Conservation (phyloP, 2,113 vertebrate genomes). For the Eubucco bourcierii region DNA sequence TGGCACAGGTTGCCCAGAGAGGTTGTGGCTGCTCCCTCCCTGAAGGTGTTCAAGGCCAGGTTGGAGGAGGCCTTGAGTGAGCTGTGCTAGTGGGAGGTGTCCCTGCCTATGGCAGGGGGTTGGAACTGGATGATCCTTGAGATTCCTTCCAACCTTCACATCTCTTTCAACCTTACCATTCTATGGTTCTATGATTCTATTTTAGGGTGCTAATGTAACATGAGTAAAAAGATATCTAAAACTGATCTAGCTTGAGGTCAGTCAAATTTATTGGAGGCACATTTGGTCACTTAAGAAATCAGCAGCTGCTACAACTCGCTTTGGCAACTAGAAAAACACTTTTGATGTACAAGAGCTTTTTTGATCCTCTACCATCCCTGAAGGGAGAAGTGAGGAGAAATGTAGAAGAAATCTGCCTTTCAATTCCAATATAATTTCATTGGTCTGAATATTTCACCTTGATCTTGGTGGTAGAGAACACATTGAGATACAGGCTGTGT, state of each 20-base stretch:
- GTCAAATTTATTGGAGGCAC: not conserved
- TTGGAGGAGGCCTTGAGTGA: too few species aligned
- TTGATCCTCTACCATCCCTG: not conserved
- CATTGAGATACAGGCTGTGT: not conserved
- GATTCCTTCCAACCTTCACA: too few species aligned
- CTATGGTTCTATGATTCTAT: too few species aligned
- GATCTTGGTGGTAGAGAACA: not conserved
- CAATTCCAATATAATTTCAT: not conserved
- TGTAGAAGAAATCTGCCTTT: not conserved
- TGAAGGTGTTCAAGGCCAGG: too few species aligned
- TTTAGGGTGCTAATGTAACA: not conserved
- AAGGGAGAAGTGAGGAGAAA: not conserved
- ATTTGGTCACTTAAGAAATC: not conserved
- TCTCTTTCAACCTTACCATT: too few species aligned
- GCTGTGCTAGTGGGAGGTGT: too few species aligned
- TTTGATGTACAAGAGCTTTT: not conserved
- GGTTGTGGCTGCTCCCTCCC: too few species aligned
- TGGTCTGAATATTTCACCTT: conserved; percentile 9
- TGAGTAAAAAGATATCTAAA: not conserved
- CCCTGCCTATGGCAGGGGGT: too few species aligned
- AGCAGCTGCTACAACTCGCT: not conserved
- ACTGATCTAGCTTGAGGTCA: not conserved
- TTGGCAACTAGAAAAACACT: not conserved
- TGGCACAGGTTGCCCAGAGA: too few species aligned
- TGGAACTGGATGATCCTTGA: too few species aligned